Percentiles rank a stretch among this genome's conserved stretches.
Conservation (phyloP, 2,113 vertebrate species). For the Podarcis muralis region DNA sequence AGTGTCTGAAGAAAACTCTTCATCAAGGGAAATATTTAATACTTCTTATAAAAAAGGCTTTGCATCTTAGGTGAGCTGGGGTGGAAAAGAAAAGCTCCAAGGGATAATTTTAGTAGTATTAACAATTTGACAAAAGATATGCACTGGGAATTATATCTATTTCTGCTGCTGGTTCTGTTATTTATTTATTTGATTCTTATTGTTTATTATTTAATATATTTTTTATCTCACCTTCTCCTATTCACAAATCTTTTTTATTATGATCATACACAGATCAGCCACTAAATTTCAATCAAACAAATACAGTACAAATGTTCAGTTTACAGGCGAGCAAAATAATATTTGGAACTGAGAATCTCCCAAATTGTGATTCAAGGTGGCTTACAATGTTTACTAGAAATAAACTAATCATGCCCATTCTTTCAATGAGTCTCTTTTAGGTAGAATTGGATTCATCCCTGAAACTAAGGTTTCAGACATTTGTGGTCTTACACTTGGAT, state of each 20-base stretch:
- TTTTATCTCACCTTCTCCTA: background rate
- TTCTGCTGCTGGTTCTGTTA: background rate
- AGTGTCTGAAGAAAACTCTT: background rate
- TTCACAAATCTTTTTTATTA: no score
- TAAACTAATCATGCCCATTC: no score
- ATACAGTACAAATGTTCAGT: no score
- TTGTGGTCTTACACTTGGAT: background rate
- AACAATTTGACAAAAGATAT: background rate
- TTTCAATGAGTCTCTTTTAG: no score
- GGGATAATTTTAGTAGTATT: background rate
- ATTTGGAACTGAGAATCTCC: no score
- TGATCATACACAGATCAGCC: no score
- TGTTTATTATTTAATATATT: no score
- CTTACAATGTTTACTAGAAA: no score
- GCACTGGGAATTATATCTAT: background rate
- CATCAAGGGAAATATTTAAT: background rate
- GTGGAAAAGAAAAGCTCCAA: background rate
- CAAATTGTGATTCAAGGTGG: no score
- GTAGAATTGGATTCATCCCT: no score
- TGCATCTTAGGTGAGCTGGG: background rate
- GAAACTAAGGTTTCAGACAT: background rate
- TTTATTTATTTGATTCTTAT: background rate
- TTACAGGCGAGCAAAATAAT: no score
- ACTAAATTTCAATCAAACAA: no score
- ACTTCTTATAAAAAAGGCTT: background rate